A percentile compares a stretch with the other conserved stretches of the same genome.
phyloP scores from a whole-genome alignment of 2,888 invertebrate species.

The Gastracanthus pulcherrimus region DNA sequence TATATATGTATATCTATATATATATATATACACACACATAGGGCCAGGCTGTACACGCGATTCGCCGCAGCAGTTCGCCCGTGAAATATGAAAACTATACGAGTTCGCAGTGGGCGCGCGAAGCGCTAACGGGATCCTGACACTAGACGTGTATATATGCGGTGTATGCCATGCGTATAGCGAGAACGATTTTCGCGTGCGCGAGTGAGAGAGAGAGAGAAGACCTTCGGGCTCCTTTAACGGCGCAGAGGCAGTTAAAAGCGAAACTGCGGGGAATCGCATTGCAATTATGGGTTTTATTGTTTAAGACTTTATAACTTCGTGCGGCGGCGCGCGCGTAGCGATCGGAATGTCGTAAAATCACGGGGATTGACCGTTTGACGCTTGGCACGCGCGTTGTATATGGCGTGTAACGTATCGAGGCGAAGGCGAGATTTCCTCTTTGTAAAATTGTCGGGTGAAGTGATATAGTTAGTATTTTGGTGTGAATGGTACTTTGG shows the following conservation, averaged over 20 bases:
- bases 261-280: not conserved
- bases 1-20: too few relatives aligned
- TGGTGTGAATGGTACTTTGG: too few relatives aligned
- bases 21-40: too few relatives aligned
- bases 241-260: not conserved
- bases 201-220: not conserved
- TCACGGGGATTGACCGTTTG: not conserved
- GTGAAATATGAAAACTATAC: constrained; percentile 73
- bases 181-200: not conserved
- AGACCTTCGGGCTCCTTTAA: not conserved
- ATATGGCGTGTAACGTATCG: too few relatives aligned
- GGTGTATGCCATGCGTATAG: not conserved
- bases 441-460: not conserved
- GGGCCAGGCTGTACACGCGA: too few relatives aligned
- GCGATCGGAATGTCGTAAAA: not conserved
- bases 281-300: constrained; percentile 12
- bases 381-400: not conserved
- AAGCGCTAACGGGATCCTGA: not conserved
- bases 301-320: constrained; percentile 11
- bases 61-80: constrained; percentile 66
- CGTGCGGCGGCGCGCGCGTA: not conserved
- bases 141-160: not conserved
- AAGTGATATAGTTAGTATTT: not conserved
- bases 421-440: too few relatives aligned
- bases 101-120: not conserved